Evolutionary conservation across 2,888 invertebrate species (phyloP), one percentile per base, ranked within the genome.

Genomic region (Prosopocoilus inquinatus): DNA sequence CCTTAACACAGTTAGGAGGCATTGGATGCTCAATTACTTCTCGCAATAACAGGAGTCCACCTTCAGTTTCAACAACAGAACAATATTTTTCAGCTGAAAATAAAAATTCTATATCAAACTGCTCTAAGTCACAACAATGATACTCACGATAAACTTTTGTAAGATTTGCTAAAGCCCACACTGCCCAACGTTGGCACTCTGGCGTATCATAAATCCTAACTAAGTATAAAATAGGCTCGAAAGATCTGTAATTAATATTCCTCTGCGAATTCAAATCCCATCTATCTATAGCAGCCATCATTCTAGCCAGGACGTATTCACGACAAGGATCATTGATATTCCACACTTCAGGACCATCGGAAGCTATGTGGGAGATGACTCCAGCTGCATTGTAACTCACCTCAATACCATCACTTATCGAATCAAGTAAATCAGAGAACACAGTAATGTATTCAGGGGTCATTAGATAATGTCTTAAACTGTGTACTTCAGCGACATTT

Each of bases 361-460:
- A 94, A 2, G 94, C 91, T 80, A 97, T 90, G 78, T 98, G 97
- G 1, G 96, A 93, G 51, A 98, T 81, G 15, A 98, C 96, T 3
- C 97, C 96, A 3, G 95, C 95, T 2, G 96, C 95, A 78, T 96
- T 96, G 79, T 96, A 96, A 73, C 94, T 93, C 57, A 94, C 96
- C 84, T 98, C 97, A 65, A 98, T 97, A 43, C 95, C 96, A 75
- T 97, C 96, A 70, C 91, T 91, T 39, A 84, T 82, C 0, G 91
- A 91, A 68, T 90, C 88, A 16, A 98, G 80, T 46, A 97, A 82
- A 55, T 90, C 85, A 58, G 91, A 89, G 78, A 97, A 96, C 2
- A 95, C 92, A 1, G 83, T 79, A 33, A 97, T 86, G 75, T 94
- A 95, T 65, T 89, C 85, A 55, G 86, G 79, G 57, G 90, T 88